These are phyloP conservation scores for Akabosia matsudoensis DNA, from an alignment of 1,140 invertebrate species.

Conservation along the genomic window DNA sequence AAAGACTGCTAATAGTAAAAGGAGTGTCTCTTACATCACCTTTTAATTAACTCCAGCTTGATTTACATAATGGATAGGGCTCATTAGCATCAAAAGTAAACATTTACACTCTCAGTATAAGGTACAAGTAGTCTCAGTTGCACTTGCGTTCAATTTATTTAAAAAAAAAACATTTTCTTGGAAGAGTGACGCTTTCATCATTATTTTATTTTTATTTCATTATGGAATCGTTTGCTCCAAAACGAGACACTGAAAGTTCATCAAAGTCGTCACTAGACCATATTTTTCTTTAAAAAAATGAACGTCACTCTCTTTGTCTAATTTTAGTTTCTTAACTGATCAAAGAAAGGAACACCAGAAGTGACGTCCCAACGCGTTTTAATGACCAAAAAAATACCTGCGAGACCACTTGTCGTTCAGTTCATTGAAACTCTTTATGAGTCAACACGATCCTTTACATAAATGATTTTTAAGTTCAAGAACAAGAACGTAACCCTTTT, in stretches of 20 bases:
- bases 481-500: neutral
- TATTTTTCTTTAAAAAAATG: neutral
- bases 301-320: neutral
- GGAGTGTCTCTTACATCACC: slow-evolving; percentile 13
- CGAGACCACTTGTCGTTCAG: neutral
- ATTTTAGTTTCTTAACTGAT: neutral
- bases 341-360: neutral
- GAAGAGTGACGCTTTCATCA: no score
- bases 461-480: neutral
- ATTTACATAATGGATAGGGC: slow-evolving; percentile 15
- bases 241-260: no score
- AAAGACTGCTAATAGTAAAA: neutral
- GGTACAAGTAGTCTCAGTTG: neutral
- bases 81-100: neutral
- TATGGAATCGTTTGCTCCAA: no score
- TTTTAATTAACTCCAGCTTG: neutral
- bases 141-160: no score
- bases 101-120: neutral
- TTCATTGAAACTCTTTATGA: neutral
- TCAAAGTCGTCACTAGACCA: neutral
- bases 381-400: slow-evolving; percentile 5
- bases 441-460: neutral
- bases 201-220: no score
- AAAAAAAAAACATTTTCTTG: no score
- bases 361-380: neutral